A percentile compares a stretch with the other conserved stretches of the same genome.
Evolutionary conservation across 2,113 vertebrate genomes (phyloP).

Genomic region (Sardina pilchardus): DNA sequence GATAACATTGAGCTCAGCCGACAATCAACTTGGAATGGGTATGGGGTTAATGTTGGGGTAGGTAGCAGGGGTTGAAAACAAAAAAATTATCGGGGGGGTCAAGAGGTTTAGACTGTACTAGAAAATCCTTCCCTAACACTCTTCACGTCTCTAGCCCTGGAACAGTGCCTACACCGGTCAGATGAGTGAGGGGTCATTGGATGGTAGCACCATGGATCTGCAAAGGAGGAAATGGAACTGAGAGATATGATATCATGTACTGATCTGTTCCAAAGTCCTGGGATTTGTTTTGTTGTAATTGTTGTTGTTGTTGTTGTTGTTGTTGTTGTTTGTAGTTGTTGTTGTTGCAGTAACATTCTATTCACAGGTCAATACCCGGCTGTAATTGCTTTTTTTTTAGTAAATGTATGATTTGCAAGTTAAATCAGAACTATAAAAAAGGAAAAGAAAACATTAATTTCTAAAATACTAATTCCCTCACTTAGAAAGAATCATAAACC

Average conservation of each 20-base stretch:
- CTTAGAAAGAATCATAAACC: constrained; percentile 79
- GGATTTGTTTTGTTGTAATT: constrained; percentile 46
- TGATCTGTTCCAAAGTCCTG: constrained; percentile 91
- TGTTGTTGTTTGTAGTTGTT: neutral
- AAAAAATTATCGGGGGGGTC: constrained; percentile 63
- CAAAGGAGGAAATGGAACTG: constrained; percentile 80
- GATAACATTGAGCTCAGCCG: constrained; percentile 75
- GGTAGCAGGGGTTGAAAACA: constrained; percentile 26
- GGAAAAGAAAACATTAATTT: constrained; percentile 86
- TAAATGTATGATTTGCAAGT: constrained; percentile 87
- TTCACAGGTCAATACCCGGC: constrained; percentile 84
- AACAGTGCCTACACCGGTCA: constrained; percentile 80
- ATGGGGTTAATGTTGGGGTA: neutral
- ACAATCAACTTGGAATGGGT: constrained; percentile 69
- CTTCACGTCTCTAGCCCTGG: constrained; percentile 57
- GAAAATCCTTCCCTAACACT: constrained; percentile 73
- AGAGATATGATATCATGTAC: constrained; percentile 71
- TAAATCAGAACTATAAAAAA: constrained; percentile 88
- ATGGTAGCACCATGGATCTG: constrained; percentile 95
- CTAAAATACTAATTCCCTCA: constrained; percentile 89
- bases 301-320: constrained; percentile 45
- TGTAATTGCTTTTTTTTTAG: constrained; percentile 84
- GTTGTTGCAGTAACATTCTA: constrained; percentile 71
- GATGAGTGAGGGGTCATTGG: constrained; percentile 91
- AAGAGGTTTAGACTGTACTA: constrained; percentile 84